phyloP scores from a whole-genome alignment of 2,113 vertebrate species.

The Pica pica region DNA sequence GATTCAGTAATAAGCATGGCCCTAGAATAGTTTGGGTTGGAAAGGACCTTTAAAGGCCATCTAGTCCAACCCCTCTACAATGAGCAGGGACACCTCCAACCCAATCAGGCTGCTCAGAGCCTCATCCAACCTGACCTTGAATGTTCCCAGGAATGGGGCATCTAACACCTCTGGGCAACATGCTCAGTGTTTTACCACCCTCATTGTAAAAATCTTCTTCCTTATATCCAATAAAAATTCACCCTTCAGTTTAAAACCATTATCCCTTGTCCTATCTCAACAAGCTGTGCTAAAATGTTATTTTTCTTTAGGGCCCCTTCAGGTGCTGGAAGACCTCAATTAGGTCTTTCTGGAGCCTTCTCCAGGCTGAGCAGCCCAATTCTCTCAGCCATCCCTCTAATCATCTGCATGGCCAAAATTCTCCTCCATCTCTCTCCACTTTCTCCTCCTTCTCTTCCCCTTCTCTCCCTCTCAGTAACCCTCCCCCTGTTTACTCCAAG shows the following conservation, averaged over 20 bases:
- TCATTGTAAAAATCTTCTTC: neutral
- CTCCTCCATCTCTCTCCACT: neutral
- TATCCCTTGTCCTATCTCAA: neutral
- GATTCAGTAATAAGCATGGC: neutral
- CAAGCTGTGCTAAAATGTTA: neutral
- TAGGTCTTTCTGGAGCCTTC: neutral
- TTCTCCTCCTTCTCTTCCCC: fast-evolving
- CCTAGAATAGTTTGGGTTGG: neutral
- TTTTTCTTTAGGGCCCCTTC: neutral
- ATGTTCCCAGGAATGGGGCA: neutral
- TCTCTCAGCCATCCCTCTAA: neutral
- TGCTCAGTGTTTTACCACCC: neutral
- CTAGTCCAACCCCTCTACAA: neutral
- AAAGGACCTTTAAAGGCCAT: neutral
- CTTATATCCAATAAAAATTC: neutral
- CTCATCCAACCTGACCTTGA: neutral
- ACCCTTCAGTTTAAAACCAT: neutral
- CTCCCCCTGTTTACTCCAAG: neutral
- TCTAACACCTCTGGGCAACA: neutral
- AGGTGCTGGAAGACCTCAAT: neutral
- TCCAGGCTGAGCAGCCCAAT: neutral
- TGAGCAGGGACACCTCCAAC: neutral
- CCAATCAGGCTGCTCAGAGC: neutral
- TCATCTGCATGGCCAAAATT: neutral
- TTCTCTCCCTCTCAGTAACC: neutral